A percentile compares a stretch with the other conserved stretches of the same genome.
Conservation (phyloP, 2,113 vertebrate genomes). For the Forbesichthys agassizii region DNA sequence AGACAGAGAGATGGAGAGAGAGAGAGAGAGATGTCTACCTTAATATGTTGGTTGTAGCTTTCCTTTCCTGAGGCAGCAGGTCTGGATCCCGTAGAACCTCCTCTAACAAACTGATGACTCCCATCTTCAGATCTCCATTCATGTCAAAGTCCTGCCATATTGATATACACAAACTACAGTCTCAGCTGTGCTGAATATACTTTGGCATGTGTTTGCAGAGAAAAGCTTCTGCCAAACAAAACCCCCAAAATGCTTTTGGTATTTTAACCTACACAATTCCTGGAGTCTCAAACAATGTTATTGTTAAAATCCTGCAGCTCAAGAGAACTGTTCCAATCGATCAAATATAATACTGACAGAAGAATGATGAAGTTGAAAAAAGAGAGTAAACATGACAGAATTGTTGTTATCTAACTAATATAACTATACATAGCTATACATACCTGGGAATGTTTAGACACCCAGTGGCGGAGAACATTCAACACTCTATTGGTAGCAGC, state of each 20-base stretch:
- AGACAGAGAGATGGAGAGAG: not conserved
- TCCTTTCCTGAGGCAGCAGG: constrained; percentile 93
- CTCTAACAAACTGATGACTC: constrained; percentile 87
- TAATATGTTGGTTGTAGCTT: constrained; percentile 91
- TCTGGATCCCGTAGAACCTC: constrained; percentile 93
- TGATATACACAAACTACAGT: not conserved
- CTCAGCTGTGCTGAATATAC: too few species aligned
- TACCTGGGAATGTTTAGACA: constrained; percentile 96
- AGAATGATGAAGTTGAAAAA: too few species aligned
- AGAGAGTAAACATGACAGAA: too few species aligned
- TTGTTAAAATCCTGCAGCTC: too few species aligned
- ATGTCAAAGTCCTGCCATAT: constrained; percentile 89
- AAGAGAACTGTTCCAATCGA: too few species aligned
- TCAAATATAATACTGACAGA: too few species aligned
- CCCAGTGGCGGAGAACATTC: constrained; percentile 97
- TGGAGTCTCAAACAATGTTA: too few species aligned
- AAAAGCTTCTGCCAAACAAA: not conserved
- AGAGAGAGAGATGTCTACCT: constrained; percentile 72
- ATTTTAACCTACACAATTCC: too few species aligned
- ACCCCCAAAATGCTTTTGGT: too few species aligned
- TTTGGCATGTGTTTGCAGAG: not conserved
- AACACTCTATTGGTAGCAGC: constrained; percentile 94
- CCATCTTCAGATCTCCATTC: constrained; percentile 88
- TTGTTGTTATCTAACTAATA: too few species aligned
- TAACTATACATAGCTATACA: not conserved